These are phyloP conservation scores for Coracopsis vasa DNA, from an alignment of 2,113 vertebrate species.

Conservation along the genomic window DNA sequence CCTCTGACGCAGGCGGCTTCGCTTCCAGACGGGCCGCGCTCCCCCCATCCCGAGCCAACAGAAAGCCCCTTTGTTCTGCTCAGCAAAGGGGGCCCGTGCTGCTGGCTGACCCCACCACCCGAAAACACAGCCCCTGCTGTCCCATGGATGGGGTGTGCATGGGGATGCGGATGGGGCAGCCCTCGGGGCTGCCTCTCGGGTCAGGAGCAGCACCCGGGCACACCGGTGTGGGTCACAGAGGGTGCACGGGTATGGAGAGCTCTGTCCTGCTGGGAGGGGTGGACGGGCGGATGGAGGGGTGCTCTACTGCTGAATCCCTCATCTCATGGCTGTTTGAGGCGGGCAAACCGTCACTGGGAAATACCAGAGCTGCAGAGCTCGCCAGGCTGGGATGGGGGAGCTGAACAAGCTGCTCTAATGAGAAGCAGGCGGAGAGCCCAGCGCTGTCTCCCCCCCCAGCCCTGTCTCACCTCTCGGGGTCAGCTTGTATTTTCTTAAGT, in stretches of 20 bases:
- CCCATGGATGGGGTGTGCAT: not conserved
- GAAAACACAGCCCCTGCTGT: conserved; percentile 19
- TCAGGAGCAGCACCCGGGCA: not conserved
- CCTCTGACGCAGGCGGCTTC: conserved; percentile 7
- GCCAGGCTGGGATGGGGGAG: not conserved
- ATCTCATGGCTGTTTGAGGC: not conserved
- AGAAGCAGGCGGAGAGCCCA: conserved; percentile 35
- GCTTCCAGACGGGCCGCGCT: not conserved
- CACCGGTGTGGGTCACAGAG: rapidly evolving
- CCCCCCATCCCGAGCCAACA: not conserved
- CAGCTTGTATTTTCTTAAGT: conserved; percentile 54
- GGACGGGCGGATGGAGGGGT: not conserved
- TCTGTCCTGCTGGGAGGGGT: not conserved
- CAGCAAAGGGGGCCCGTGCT: not conserved
- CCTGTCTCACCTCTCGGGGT: conserved; percentile 24
- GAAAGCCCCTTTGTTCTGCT: conserved; percentile 63
- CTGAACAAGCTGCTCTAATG: conserved; percentile 46
- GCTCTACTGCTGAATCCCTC: not conserved
- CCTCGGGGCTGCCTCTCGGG: rapidly evolving
- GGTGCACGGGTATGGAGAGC: not conserved
- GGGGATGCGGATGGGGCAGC: not conserved
- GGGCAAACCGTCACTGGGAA: not conserved
- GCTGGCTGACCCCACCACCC: not conserved
- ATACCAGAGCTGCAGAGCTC: not conserved
- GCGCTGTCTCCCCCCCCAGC: rapidly evolving